Evolutionary conservation across 1,140 invertebrate species (phyloP).

Genomic region (Tetramorium simillimum): DNA sequence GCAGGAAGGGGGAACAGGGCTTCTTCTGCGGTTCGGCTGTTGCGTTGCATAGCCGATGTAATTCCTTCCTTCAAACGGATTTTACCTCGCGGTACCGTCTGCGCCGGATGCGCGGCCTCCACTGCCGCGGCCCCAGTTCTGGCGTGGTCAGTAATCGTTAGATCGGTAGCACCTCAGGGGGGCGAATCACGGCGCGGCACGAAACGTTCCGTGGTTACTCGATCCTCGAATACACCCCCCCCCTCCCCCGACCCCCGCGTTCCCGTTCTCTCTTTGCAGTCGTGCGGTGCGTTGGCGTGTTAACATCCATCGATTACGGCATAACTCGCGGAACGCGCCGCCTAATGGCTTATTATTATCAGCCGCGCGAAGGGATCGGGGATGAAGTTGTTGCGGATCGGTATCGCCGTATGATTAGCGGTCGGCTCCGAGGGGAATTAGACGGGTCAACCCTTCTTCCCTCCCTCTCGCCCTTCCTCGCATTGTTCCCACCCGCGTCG

Average conservation of each 20-base stretch:
- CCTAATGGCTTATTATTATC: constrained; percentile 66
- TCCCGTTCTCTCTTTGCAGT: constrained; percentile 10
- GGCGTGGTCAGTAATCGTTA: constrained; percentile 67
- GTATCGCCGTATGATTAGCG: constrained; percentile 60
- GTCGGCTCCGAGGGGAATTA: constrained; percentile 23
- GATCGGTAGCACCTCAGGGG: constrained; percentile 60
- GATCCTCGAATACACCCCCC: constrained; percentile 23
- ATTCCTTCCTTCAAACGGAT: constrained; percentile 54
- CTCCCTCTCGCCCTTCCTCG: background rate
- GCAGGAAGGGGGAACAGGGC: no score
- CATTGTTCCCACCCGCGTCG: background rate
- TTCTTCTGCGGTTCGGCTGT: background rate
- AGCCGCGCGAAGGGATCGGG: constrained; percentile 21
- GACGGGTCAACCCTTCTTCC: constrained; percentile 1
- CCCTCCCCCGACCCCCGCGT: background rate
- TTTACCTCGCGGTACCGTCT: constrained; percentile 41
- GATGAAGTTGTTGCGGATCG: constrained; percentile 64
- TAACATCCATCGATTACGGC: constrained; percentile 59
- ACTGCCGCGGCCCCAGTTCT: constrained; percentile 7
- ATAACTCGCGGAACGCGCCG: constrained; percentile 58
- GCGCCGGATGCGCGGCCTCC: constrained; percentile 56
- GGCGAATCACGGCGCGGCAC: constrained; percentile 57
- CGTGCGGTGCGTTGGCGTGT: constrained; percentile 54
- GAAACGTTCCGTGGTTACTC: constrained; percentile 62
- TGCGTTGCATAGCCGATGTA: constrained; percentile 44